A percentile compares a stretch with the other conserved stretches of the same genome.
phyloP scores from a whole-genome alignment of 1,140 invertebrate species.

The Zaprionus ghesquierei region DNA sequence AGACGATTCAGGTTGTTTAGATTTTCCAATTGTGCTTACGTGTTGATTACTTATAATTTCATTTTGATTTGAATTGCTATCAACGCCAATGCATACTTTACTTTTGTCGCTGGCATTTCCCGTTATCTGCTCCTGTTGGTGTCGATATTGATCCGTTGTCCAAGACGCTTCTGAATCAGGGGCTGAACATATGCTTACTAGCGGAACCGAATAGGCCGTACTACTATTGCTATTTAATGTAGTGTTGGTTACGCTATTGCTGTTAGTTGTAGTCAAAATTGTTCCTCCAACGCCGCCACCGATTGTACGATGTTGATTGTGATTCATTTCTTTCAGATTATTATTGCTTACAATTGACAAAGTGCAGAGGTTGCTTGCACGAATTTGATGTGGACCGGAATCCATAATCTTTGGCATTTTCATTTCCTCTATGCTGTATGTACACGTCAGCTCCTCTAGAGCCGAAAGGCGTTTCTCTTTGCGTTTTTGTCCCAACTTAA shows the following conservation, averaged over 20 bases:
- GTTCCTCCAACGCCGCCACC: not conserved
- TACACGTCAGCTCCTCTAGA: constrained; percentile 82
- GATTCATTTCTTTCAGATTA: constrained; percentile 54
- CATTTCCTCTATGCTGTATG: constrained; percentile 83
- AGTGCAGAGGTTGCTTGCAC: constrained; percentile 38
- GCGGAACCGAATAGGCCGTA: constrained; percentile 46
- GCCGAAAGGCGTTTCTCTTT: constrained; percentile 84
- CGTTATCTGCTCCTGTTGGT: constrained; percentile 43
- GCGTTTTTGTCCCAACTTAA: constrained; percentile 85
- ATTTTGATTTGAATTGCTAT: constrained; percentile 47
- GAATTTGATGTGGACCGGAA: constrained; percentile 84
- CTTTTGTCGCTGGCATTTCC: constrained; percentile 38
- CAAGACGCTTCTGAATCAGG: constrained; percentile 49
- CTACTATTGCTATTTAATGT: constrained; percentile 34
- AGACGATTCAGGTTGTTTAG: constrained; percentile 34
- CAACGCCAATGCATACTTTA: constrained; percentile 29
- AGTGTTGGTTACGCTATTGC: constrained; percentile 35
- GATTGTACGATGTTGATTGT: constrained; percentile 39
- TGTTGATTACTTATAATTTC: constrained; percentile 51
- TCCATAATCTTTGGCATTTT: constrained; percentile 85
- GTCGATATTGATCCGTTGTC: constrained; percentile 51
- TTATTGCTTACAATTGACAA: constrained; percentile 51
- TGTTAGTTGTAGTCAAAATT: constrained; percentile 32
- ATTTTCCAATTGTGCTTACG: constrained; percentile 36
- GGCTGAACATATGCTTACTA: constrained; percentile 24